These are phyloP conservation scores for Drepana arcuata DNA, from an alignment of 1,140 invertebrate genomes.

Conservation along the genomic window DNA sequence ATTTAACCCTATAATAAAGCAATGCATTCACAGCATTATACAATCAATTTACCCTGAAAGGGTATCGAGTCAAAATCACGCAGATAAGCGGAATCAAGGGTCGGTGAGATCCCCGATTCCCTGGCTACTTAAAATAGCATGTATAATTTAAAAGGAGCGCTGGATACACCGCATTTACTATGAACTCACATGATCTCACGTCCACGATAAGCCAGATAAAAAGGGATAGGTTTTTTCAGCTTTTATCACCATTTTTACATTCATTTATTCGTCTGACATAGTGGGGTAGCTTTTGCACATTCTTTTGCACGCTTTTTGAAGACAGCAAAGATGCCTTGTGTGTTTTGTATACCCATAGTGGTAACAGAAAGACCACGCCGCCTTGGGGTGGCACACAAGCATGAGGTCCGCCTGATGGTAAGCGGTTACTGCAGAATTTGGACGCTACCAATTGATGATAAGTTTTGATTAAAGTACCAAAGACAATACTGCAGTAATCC, in stretches of 20 bases:
- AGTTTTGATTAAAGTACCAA: too few relatives aligned
- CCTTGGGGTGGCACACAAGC: too few relatives aligned
- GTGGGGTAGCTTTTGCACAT: too few relatives aligned
- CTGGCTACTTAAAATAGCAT: slow-evolving; percentile 44
- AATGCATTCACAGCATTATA: slow-evolving; percentile 45
- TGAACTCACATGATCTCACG: slow-evolving; percentile 16
- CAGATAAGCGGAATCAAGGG: slow-evolving; percentile 38
- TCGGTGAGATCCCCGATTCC: slow-evolving; percentile 17
- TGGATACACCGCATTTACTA: slow-evolving; percentile 23
- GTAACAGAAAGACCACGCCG: too few relatives aligned
- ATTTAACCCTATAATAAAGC: too few relatives aligned
- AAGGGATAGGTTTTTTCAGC: slow-evolving; percentile 3
- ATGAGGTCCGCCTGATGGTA: too few relatives aligned
- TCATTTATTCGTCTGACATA: slow-evolving; percentile 9
- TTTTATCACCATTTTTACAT: slow-evolving; percentile 5
- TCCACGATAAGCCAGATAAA: slow-evolving; percentile 18
- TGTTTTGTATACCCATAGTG: too few relatives aligned
- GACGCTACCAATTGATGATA: too few relatives aligned
- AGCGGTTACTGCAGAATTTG: too few relatives aligned
- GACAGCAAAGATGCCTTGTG: too few relatives aligned
- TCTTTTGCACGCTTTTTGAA: too few relatives aligned
- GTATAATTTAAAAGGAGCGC: slow-evolving; percentile 41
- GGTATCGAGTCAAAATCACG: slow-evolving; percentile 37
- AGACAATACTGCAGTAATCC: too few relatives aligned
- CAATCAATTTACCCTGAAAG: slow-evolving; percentile 48